Evolutionary conservation across 2,888 invertebrate species (phyloP), one percentile per base, ranked within the genome.

Genomic region (Anodontia alba): DNA sequence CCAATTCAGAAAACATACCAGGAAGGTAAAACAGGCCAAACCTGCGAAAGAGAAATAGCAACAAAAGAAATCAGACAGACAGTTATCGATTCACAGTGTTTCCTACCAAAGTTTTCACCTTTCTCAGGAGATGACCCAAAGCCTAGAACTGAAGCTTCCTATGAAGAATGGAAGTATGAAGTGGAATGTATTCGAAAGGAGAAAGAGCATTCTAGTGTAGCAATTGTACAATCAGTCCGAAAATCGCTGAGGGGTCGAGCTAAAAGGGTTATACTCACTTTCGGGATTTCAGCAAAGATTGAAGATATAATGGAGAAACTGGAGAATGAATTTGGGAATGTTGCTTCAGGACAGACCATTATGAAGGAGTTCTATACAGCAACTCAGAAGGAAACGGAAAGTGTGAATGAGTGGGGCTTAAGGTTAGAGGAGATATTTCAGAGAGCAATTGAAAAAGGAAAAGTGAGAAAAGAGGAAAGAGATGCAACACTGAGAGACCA

Each of bases 111-210:
- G 26, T 57, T 57, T 26, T 57, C 57, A 17, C 57, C 57, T 10
- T 57, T 57, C 29, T 57, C 57, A 26, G 57, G 57, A 10, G 57
- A 57, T 26, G 57, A 57, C 29, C 57, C 57, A 1, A 57, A 26
- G 29, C 57, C 57, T 26, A 57, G 17, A 57, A 29, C 57, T 7
- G 57, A n/a, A n/a, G n/a, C n/a, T n/a, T n/a, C n/a, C n/a, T n/a
- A n/a, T n/a, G n/a, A n/a, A n/a, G n/a, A n/a, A 57, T 57, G 57
- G 57, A 57, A 57, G 29, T 57, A 57, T 26, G 57, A 57, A 17
- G 57, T 57, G 29, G 57, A 57, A 8, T 57, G 57, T 20, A 57
- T 57, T 20, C 23, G 57, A 26, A 29, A 57, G 29, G 57, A 57
- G 29, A 57, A 57, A 26, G 57, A 29, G 17, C 29, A 57, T 57